Base-by-base conservation (phyloP, 1,140 invertebrate genomes). In the Thaumatotibia leucotreta region DNA sequence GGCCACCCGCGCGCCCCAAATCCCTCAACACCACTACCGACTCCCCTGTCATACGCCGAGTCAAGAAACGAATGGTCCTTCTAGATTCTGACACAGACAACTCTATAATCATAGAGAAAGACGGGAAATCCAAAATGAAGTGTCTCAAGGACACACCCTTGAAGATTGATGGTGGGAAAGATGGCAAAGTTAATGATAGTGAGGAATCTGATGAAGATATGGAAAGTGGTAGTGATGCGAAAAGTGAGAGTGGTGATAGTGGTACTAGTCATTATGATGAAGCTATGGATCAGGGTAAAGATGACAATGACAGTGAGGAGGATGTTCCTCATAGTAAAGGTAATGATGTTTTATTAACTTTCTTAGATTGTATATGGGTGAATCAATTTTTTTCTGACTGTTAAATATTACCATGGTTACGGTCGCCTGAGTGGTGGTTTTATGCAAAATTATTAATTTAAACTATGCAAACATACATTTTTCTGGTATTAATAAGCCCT, bases 81-180 rank as follows among this genome's bases (percentile, higher is more conserved):
- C 23, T 83, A 2, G 87, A 90, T 24, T 90, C 87, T 0, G 87
- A 90, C 64, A 82, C 84, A 8, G 87, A 89, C 35, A 86, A 89
- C 58, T 89, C 87, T 22, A 82, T 89, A 14, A 68, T 85, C 2
- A 75, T 83, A 39, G 81, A 87, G 65, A 81, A 86, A 61, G 71
- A 80, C 9, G 79, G 73, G 49, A 70, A 84, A 49, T 82, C 63
- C 11, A 89, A 90, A 71, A 0, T 76, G 8, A 49, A 61, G 8
- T 90, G 87, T 61, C 31, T 85, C 3, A 87, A 90, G 68, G 77
- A 84, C 4, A 89, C 86, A 14, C 87, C 87, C 9, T 33, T 77
- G n/a, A 88, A 86, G 66, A 73, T 82, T 20, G 65, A 67, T 5
- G 20, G 9, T 32, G 66, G 33, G 1, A 66, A 68, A 39, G 31